Evolutionary conservation across 1,140 invertebrate genomes (phyloP), one percentile per base, ranked within the genome.

Genomic region (Drosophila athabasca): DNA sequence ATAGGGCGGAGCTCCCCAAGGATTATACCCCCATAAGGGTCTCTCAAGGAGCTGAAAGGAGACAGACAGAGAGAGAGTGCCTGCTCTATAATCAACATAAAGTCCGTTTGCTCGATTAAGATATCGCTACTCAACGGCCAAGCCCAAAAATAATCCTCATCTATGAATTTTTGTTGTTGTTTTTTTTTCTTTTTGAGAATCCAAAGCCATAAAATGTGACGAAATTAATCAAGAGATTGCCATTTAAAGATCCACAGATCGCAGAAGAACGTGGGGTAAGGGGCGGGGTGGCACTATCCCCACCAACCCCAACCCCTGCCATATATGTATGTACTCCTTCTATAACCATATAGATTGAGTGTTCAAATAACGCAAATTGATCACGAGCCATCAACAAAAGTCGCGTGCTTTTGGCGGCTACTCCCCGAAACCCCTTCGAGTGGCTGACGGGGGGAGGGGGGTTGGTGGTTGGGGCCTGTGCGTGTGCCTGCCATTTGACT

Each of bases 401-500:
- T 82, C 79, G 79, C 79, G 79, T 82, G 79, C 79, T 62, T 62
- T 39, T 5, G 3, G n/a, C 7, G 3, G 11, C 35, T 13, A 11
- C 35, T 6, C 29, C 15, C 2, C 6, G 3, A 11, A 2, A 22
- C 51, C 35, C 49, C 41, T 15, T 35, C 31, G 15, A 4, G n/a
- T n/a, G n/a, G n/a, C n/a, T n/a, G n/a, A 19, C 17, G 29, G 29
- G 29, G 7, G 7, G 29, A 7, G 26, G 5, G 26, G 26, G 26
- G 26, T 29, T 6, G 5, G 29, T 0, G 6, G 9, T 3, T 17
- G 19, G 35, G 43, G 17, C 22, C 43, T 65, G 60, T 87, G 82
- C 82, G 82, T 87, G 82, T 59, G 67, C 50, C 59, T 74, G 49
- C 35, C 82, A 82, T 75, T 87, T 82, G 81, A 77, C 78, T 90